Conservation (phyloP, 1,140 invertebrate species). For the Daktulosphaira vitifoliae region DNA sequence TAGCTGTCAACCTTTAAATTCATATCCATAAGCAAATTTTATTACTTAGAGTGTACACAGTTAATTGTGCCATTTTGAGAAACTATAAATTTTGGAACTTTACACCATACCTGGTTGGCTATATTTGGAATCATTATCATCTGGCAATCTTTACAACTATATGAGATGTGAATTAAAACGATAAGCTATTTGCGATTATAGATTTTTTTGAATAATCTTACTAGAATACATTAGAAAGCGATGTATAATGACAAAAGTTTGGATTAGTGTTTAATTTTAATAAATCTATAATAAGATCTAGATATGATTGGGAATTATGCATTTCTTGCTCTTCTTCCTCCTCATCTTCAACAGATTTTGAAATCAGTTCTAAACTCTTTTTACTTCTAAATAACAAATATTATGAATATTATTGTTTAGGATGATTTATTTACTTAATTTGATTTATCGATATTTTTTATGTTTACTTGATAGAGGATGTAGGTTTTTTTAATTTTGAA, state of each 20-base stretch:
- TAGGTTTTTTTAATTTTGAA: no score
- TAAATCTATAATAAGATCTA: background rate
- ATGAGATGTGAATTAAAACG: no score
- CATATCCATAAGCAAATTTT: no score
- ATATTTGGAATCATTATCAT: background rate
- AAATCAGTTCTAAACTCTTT: no score
- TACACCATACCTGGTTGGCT: background rate
- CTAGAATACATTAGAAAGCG: background rate
- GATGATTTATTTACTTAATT: no score
- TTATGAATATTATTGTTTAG: no score
- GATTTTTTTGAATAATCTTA: background rate
- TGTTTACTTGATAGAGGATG: no score
- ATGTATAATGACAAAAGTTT: conserved; percentile 2
- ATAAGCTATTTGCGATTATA: no score
- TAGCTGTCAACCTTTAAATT: background rate
- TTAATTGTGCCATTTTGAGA: background rate
- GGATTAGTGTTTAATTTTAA: background rate
- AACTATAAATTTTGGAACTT: background rate
- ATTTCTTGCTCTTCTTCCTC: no score
- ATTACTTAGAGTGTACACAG: conserved; percentile 18
- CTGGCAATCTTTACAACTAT: conserved; percentile 1
- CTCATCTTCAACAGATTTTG: no score
- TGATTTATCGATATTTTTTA: no score
- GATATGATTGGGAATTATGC: background rate
- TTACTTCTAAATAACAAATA: no score